Conservation (phyloP, 2,888 invertebrate species). For the Aleiodes alternator region DNA sequence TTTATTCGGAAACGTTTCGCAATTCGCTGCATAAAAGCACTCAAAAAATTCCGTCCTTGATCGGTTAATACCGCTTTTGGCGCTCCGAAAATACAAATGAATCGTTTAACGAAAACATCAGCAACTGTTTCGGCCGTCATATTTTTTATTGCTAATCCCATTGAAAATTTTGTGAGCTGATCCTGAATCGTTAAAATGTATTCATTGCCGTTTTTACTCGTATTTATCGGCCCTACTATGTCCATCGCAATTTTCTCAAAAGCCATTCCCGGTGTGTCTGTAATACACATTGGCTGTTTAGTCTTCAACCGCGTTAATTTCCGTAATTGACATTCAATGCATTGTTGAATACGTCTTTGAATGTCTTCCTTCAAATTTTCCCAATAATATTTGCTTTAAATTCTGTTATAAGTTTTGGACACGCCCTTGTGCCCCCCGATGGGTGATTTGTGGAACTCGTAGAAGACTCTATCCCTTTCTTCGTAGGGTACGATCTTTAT, state of each 20-base stretch:
- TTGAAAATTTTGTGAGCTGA: slow-evolving; percentile 47
- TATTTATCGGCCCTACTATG: slow-evolving; percentile 50
- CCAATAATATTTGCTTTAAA: slow-evolving; percentile 42
- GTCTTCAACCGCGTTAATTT: slow-evolving; percentile 45
- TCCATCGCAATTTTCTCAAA: slow-evolving; percentile 51
- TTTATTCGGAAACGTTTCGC: slow-evolving; percentile 53
- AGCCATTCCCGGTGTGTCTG: slow-evolving; percentile 41
- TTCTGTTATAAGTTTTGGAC: slow-evolving; percentile 42
- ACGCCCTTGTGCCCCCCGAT: slow-evolving; percentile 43
- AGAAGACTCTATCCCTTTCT: slow-evolving; percentile 26
- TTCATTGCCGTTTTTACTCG: slow-evolving; percentile 43
- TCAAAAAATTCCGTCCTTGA: slow-evolving; percentile 56
- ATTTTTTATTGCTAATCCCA: slow-evolving; percentile 49
- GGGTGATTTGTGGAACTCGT: slow-evolving; percentile 28
- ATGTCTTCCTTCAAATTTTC: slow-evolving; percentile 46
- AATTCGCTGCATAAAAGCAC: slow-evolving; percentile 49
- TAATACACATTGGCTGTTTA: slow-evolving; percentile 46
- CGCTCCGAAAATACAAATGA: slow-evolving; percentile 52
- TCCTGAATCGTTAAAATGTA: slow-evolving; percentile 52
- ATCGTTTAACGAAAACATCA: slow-evolving; percentile 52
- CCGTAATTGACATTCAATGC: slow-evolving; percentile 42
- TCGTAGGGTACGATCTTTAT: slow-evolving; percentile 1
- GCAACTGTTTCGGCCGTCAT: slow-evolving; percentile 51
- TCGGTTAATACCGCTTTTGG: slow-evolving; percentile 54
- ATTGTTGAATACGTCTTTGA: slow-evolving; percentile 44